Evolutionary conservation across 1,140 invertebrate species (phyloP).

Genomic region (Muscidifurax raptorellus): DNA sequence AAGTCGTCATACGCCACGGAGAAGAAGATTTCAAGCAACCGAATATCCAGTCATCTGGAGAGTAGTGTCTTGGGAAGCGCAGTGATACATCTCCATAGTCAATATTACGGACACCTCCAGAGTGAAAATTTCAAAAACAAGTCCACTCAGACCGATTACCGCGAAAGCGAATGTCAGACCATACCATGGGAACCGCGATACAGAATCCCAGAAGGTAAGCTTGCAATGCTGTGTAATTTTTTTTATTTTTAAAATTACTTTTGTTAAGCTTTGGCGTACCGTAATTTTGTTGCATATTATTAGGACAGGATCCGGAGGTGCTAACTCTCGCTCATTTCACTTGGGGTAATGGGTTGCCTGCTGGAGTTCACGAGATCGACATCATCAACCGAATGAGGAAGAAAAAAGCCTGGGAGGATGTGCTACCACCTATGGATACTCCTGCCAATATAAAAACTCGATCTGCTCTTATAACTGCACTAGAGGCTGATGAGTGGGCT

Average conservation of each 20-base stretch:
- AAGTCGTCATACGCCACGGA: background rate
- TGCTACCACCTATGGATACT: slow-evolving; percentile 75
- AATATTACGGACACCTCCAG: background rate
- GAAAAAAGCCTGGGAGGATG: slow-evolving; percentile 77
- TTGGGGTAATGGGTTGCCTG: slow-evolving; percentile 79
- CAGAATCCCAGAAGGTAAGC: slow-evolving; percentile 60
- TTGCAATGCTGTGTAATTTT: background rate
- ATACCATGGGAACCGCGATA: slow-evolving; percentile 83
- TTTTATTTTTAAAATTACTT: background rate
- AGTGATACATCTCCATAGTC: slow-evolving; percentile 6
- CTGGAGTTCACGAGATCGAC: slow-evolving; percentile 79
- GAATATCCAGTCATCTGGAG: slow-evolving; percentile 40
- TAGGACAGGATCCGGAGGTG: slow-evolving; percentile 64
- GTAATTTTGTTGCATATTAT: background rate
- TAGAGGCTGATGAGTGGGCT: slow-evolving; percentile 81
- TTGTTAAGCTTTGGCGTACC: background rate
- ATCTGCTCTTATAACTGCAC: slow-evolving; percentile 77
- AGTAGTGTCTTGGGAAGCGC: slow-evolving; percentile 25
- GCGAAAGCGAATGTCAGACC: slow-evolving; percentile 87
- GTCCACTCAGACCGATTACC: slow-evolving; percentile 82
- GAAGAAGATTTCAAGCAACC: background rate
- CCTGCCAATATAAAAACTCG: slow-evolving; percentile 75
- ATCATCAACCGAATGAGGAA: slow-evolving; percentile 79
- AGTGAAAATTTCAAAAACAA: slow-evolving; percentile 1
- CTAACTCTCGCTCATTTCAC: slow-evolving; percentile 74